phyloP scores from a whole-genome alignment of 2,113 vertebrate genomes.

The Scomber colias region DNA sequence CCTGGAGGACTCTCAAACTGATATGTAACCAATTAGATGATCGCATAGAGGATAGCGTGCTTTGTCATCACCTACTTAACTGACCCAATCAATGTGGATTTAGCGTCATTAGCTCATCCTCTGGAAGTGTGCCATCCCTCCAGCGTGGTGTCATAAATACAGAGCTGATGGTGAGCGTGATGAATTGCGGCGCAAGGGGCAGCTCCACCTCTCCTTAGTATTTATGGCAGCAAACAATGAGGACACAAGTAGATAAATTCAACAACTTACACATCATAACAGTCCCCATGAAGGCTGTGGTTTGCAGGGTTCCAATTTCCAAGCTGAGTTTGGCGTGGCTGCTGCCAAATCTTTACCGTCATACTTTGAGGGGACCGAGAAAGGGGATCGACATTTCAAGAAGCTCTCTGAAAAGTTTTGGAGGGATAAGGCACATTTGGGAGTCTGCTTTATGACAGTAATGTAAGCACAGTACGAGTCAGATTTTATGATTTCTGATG shows the following conservation, averaged over 20 bases:
- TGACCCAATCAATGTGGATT: slow-evolving; percentile 40
- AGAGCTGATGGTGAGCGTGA: slow-evolving; percentile 62
- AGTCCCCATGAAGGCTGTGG: slow-evolving; percentile 22
- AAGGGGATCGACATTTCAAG: slow-evolving; percentile 47
- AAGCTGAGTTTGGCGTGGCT: not conserved
- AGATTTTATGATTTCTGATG: slow-evolving; percentile 71
- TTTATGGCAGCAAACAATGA: slow-evolving; percentile 68
- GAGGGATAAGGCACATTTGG: slow-evolving; percentile 57
- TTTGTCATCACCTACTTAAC: slow-evolving; percentile 64
- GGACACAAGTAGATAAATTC: slow-evolving; percentile 71
- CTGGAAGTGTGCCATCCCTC: slow-evolving; percentile 58
- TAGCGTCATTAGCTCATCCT: slow-evolving; percentile 65
- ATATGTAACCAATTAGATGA: slow-evolving; percentile 46
- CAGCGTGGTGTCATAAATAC: slow-evolving; percentile 58
- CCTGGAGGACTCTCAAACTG: slow-evolving; percentile 19
- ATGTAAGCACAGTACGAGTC: slow-evolving; percentile 65
- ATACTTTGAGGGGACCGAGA: slow-evolving; percentile 9
- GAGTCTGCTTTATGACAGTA: slow-evolving; percentile 66
- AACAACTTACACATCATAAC: slow-evolving; percentile 61
- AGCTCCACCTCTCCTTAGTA: slow-evolving; percentile 51
- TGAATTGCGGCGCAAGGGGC: slow-evolving; percentile 50
- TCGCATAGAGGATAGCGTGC: slow-evolving; percentile 25
- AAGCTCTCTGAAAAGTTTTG: slow-evolving; percentile 51
- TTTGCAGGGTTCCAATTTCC: slow-evolving; percentile 14
- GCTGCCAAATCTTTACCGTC: slow-evolving; percentile 57